Conservation (phyloP, 2,888 invertebrate genomes). For the Ectobius pallidus region DNA sequence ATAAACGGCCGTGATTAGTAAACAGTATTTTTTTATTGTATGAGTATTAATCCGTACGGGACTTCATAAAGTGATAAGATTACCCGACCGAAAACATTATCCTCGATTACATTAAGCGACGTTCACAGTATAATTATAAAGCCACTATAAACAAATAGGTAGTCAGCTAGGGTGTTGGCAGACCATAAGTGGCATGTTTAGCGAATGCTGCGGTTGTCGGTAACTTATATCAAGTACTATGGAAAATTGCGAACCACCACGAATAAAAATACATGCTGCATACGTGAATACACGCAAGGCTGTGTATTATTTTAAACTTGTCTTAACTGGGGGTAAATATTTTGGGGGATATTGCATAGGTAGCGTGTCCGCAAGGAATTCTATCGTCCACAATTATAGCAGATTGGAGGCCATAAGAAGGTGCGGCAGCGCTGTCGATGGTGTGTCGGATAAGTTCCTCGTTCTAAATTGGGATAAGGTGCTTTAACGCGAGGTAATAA, state of each 20-base stretch:
- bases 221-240: neutral
- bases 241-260: conserved; percentile 1
- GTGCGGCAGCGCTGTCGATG: neutral
- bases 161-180: too few species aligned
- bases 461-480: neutral
- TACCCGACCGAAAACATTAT: too few species aligned
- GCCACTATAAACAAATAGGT: too few species aligned
- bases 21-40: too few species aligned
- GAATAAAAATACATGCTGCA: neutral
- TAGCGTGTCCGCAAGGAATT: neutral
- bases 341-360: neutral
- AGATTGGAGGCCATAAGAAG: neutral
- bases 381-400: conserved; percentile 2
- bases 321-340: neutral
- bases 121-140: too few species aligned
- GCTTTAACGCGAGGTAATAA: neutral
- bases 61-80: too few species aligned
- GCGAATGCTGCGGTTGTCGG: neutral
- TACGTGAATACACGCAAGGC: neutral
- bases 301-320: conserved; percentile 1
- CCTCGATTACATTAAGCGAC: too few species aligned
- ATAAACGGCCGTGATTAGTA: too few species aligned
- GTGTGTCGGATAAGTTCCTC: neutral
- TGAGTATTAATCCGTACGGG: too few species aligned
- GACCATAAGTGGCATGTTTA: too few species aligned